Evolutionary conservation across 2,797 vertebrate species (phyloP), one percentile per base, ranked within the genome.

Genomic region (Cossypha heuglini): DNA sequence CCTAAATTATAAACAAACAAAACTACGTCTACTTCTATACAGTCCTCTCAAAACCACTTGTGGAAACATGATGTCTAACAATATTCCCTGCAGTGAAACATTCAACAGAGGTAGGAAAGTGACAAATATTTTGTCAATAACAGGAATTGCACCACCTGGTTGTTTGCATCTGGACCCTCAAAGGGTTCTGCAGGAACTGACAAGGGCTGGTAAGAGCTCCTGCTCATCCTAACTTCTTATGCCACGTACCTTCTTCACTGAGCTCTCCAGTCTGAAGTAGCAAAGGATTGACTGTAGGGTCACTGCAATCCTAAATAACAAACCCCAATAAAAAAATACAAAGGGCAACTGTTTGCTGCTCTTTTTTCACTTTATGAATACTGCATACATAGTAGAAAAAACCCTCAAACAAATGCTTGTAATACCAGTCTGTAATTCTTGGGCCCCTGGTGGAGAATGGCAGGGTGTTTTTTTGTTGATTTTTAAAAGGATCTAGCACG

Each of bases 381-480:
- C 28, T 59, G 37, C 17, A 67, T 43, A 86, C 22, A 31, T 11
- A 55, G 11, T 40, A n/a, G 43, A 35, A 73, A 80, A 88, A 35
- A 37, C 2, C 0, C 5, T 43, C 18, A 43, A 69, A 74, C 18
- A 43, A 63, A 74, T 31, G 4, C 7, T 72, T 90, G 19, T 58
- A 86, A 6, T 54, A 52, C 11, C 38, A 68, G 35, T 35, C 25
- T 42, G 38, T 40, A 61, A n/a, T 68, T 86, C 48, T 77, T 51
- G 46, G 11, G 25, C 82, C 19, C 37, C 52, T 74, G 55, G 11
- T 49, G 35, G 13, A 88, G 13, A 91, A 38, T 21, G 62, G 5
- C 40, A 73, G 37, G n/a, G 4, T 1, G 21, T 0, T 0, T 6
- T 33, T 33, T 38, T 51, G 5, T 13, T 54, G 11, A 3, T 22